Percentiles rank a stretch among this genome's conserved stretches.
Evolutionary conservation across 2,888 invertebrate genomes (phyloP).

Genomic region (Melanophora roralis): DNA sequence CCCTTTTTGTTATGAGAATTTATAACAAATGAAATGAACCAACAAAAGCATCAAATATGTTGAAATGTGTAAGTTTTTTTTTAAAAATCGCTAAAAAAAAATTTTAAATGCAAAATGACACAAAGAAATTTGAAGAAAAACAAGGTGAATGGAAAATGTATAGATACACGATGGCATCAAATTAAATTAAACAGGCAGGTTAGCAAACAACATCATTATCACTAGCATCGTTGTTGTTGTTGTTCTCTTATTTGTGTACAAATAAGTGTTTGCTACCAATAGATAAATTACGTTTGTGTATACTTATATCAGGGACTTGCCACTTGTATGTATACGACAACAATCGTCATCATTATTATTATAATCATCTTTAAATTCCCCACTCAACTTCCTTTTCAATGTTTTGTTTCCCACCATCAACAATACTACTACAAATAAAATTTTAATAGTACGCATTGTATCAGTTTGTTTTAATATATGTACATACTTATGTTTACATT

Average conservation of each 20-base stretch:
- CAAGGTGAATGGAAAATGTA: slow-evolving; percentile 55
- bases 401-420: slow-evolving; percentile 57
- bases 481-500: too few species aligned
- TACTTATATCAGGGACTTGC: slow-evolving; percentile 13
- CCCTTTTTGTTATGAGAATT: slow-evolving; percentile 8
- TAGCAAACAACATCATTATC: slow-evolving; percentile 17
- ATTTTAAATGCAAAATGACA: not conserved
- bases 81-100: not conserved
- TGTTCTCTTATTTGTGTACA: not conserved
- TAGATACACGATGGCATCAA: slow-evolving; percentile 55
- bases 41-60: slow-evolving; percentile 32
- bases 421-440: not conserved
- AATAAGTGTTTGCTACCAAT: slow-evolving; percentile 1
- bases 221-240: slow-evolving; percentile 14
- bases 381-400: slow-evolving; percentile 56
- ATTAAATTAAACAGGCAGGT: slow-evolving; percentile 36
- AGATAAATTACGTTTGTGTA: slow-evolving; percentile 25
- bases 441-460: too few species aligned
- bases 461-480: too few species aligned
- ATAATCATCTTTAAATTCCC: slow-evolving; percentile 39
- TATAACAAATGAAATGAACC: slow-evolving; percentile 9
- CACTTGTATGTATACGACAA: not conserved
- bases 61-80: slow-evolving; percentile 54
- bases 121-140: slow-evolving; percentile 28
- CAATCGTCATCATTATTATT: not conserved